Evolutionary conservation across 2,888 invertebrate species (phyloP), one percentile per base, ranked within the genome.

Genomic region (Gonocerus acuteangulatus): DNA sequence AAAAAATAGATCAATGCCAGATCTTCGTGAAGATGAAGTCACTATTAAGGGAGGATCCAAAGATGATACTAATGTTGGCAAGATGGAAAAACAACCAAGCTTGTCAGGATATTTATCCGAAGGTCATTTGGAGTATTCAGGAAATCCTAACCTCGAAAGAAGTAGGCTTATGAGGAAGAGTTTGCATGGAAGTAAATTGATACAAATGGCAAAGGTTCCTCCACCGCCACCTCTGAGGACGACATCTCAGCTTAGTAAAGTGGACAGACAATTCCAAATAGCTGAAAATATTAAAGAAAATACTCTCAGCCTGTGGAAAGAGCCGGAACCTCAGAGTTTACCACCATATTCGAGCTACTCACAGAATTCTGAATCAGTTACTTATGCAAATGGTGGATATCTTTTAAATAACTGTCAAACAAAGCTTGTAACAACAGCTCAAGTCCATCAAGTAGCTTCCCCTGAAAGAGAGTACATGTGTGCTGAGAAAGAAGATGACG

Each of bases 1-100:
- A 27, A 93, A 93, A 73, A 93, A 93, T 72, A 79, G 92, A 67
- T 91, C 91, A 60, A 89, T 93, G 89, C 93, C 93, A 1, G 93
- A 93, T 76, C 77, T 93, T 51, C 86, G 92, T 0, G 92, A 92
- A 73, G 86, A 86, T 1, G 86, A 84, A 67, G 61, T 63, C 15
- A 63, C 61, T 42, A 47, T 62, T n/a, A 69, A 69, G 60, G 67
- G 67, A 42, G 64, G 62, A 1, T 62, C 73, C 64, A 70, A 75
- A 66, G 70, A 67, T 57, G 67, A 67, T 42, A 62, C 62, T 1
- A 67, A 54, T 69, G 19, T 70, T 68, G 67, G 89, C 89, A 71
- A 70, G 49, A 67, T 68, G 34, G 82, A 83, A 15, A 81, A 80
- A 39, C 80, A 81, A 68, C 80, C 80, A 65, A 77, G 77, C 66